Evolutionary conservation across 2,113 vertebrate genomes (phyloP).

Genomic region (Paraplagusia blochii): DNA sequence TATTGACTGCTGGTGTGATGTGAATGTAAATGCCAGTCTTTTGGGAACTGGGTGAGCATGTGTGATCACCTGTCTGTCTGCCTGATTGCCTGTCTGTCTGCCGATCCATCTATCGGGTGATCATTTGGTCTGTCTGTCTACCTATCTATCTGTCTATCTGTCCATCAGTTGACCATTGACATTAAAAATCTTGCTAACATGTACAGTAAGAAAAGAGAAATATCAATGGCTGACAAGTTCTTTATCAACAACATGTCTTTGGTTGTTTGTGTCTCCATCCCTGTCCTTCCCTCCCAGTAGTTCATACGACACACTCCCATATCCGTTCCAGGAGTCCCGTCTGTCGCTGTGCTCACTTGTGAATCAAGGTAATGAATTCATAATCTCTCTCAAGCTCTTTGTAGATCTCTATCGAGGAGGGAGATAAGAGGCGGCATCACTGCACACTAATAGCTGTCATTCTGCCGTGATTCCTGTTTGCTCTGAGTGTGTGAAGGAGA

Average conservation of each 20-base stretch:
- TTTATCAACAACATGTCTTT: conserved; percentile 28
- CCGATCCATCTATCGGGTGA: no score
- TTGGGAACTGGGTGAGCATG: no score
- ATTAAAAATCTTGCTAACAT: no score
- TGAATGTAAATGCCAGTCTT: no score
- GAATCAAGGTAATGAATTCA: conserved; percentile 77
- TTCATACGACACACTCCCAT: conserved; percentile 24
- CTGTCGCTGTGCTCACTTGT: conserved; percentile 54
- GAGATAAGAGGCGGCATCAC: conserved; percentile 69
- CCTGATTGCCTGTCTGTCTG: no score
- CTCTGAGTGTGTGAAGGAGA: conserved; percentile 24
- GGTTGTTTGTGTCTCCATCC: conserved; percentile 15
- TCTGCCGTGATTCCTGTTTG: conserved; percentile 57
- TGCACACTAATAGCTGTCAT: conserved; percentile 71
- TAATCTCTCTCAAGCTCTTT: conserved; percentile 73
- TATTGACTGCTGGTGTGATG: no score
- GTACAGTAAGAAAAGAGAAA: conserved; percentile 6
- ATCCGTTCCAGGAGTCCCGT: conserved; percentile 49
- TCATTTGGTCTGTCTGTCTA: no score
- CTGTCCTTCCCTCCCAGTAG: conserved; percentile 12
- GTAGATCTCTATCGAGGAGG: conserved; percentile 73
- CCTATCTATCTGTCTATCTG: no score
- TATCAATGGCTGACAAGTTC: conserved; percentile 22
- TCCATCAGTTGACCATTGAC: no score
- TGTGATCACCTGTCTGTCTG: no score